Evolutionary conservation across 37 sponge, comb jelly and placozoan genomes (phyloP).

Genomic region (Tethya wilhelma): DNA sequence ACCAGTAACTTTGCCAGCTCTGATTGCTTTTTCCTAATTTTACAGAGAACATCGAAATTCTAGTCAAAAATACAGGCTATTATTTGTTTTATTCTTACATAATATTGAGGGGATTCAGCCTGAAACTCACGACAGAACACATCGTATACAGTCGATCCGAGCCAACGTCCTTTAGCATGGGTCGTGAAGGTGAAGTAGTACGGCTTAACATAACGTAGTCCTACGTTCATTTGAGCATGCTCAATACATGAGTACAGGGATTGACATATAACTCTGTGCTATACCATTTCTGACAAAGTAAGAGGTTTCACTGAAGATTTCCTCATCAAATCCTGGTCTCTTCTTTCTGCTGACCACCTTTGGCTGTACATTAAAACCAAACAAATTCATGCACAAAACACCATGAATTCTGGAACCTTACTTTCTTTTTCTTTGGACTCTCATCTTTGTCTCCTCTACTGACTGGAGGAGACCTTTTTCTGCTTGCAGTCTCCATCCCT

Average conservation of each 20-base stretch:
- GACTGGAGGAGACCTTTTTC: too few relatives aligned
- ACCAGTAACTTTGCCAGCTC: conserved; percentile 73
- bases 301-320: conserved; percentile 67
- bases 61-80: neutral
- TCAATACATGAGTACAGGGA: neutral
- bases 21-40: conserved; percentile 74
- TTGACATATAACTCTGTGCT: neutral
- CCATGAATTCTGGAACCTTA: too few relatives aligned
- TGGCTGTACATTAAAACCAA: neutral
- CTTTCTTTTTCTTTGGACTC: too few relatives aligned
- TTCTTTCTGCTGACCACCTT: conserved; percentile 30
- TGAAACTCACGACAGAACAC: conserved; percentile 89
- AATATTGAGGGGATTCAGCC: conserved; percentile 81
- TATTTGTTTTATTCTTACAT: conserved; percentile 48
- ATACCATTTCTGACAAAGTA: conserved; percentile 80
- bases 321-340: conserved; percentile 54
- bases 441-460: too few relatives aligned
- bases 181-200: conserved; percentile 86
- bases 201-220: conserved; percentile 78
- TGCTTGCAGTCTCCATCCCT: too few relatives aligned
- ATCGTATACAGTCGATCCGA: conserved; percentile 76
- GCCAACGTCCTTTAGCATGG: conserved; percentile 89
- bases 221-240: conserved; percentile 31
- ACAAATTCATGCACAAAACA: too few relatives aligned
- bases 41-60: neutral